Base-by-base conservation (phyloP, 2,888 invertebrate species). In the Caenorhabditis imperialis region DNA sequence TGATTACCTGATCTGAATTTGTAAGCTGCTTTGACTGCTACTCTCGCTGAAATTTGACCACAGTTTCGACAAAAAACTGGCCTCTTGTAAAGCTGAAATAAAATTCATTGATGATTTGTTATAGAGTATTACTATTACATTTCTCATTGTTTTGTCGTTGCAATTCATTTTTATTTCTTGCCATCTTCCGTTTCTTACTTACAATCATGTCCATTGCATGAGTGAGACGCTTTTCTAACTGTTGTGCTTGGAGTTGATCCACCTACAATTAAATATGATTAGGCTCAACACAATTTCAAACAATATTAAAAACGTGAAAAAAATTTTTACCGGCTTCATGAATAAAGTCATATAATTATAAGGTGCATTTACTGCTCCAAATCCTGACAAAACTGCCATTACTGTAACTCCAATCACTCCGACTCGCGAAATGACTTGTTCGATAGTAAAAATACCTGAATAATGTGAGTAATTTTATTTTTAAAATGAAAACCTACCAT, bases 291-390 rank as follows among this genome's bases (percentile, higher is more conserved):
- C n/a, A n/a, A n/a, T n/a, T n/a, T n/a, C n/a, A n/a, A n/a, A n/a
- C n/a, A n/a, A n/a, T n/a, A n/a, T n/a, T n/a, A n/a, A n/a, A n/a
- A n/a, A n/a, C n/a, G n/a, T n/a, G n/a, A n/a, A n/a, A n/a, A n/a
- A n/a, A n/a, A n/a, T n/a, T n/a, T n/a, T n/a, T n/a, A 55, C 63
- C 38, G 75, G 78, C 55, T 81, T 69, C 48, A 76, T 78, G 62
- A 99, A 99, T 88, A 95, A 95, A 14, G 95, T 93, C 98, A 99
- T 98, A 55, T 95, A 97, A 1, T 95, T 95, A 88, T 99, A 99
- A 0, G 99, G 99, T 89, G 96, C 99, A 90, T 96, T 99, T 10
- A 99, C 99, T 51, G 99, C 99, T 91, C 99, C 99, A 90, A 99
- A 99, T 0, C 99, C 99, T 2, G 98, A 99, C 3, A 99, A 90